A percentile compares a stretch with the other conserved stretches of the same genome.
Conservation (phyloP, 2,888 invertebrate genomes). For the Protophormia terraenovae region DNA sequence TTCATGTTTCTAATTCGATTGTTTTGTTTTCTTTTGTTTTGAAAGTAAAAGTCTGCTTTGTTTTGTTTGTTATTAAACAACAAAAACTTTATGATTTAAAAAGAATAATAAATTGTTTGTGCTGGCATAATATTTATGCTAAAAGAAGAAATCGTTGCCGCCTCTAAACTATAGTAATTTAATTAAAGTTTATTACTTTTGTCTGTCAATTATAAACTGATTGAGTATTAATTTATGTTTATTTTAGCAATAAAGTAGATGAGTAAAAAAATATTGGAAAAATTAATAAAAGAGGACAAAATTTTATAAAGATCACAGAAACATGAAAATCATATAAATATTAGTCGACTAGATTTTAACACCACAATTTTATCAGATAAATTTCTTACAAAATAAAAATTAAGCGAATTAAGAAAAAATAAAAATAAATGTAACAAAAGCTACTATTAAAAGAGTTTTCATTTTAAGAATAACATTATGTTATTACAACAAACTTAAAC, state of each 20-base stretch:
- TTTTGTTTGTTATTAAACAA: background rate
- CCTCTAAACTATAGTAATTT: background rate
- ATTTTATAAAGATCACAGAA: too few species aligned
- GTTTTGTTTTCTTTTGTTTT: slow-evolving; percentile 11
- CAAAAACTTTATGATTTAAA: background rate
- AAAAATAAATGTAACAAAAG: too few species aligned
- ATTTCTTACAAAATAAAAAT: too few species aligned
- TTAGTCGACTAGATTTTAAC: too few species aligned
- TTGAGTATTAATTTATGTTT: background rate
- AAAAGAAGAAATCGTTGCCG: background rate
- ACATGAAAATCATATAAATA: too few species aligned
- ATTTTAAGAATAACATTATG: too few species aligned
- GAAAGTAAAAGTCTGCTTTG: slow-evolving; percentile 36
- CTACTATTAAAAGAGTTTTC: too few species aligned
- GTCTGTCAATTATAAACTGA: background rate
- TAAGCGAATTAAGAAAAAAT: too few species aligned
- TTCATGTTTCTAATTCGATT: background rate
- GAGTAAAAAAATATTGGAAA: too few species aligned
- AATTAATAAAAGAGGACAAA: too few species aligned
- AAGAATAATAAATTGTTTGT: background rate
- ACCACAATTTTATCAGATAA: too few species aligned
- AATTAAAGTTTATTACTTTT: background rate
- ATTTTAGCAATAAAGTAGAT: background rate
- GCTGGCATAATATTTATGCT: background rate
- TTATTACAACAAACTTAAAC: too few species aligned